A percentile compares a stretch with the other conserved stretches of the same genome.
phyloP scores from a whole-genome alignment of 2,888 invertebrate species.

The Chromoteleia sp. region DNA sequence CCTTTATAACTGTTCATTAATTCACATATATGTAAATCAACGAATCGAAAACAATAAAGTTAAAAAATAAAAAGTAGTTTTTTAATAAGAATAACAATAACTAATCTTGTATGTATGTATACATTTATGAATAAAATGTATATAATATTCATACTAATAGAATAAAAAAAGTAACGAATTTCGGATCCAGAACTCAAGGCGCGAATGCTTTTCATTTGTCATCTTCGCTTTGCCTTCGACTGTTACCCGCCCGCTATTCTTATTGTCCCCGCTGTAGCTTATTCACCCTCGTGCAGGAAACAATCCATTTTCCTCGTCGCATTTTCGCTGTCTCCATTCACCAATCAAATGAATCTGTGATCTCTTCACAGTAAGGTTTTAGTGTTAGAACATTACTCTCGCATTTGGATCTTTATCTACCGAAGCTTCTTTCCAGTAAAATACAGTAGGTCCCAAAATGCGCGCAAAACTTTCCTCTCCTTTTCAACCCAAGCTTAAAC shows the following conservation, averaged over 20 bases:
- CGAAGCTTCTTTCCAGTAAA: constrained; percentile 18
- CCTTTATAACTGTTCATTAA: too few relatives aligned
- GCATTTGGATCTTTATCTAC: constrained; percentile 50
- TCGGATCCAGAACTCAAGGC: constrained; percentile 41
- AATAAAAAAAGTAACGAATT: constrained; percentile 9
- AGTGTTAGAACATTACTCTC: constrained; percentile 46
- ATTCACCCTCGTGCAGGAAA: constrained; percentile 67
- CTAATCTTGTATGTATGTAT: neutral
- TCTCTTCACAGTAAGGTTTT: constrained; percentile 50
- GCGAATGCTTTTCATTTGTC: constrained; percentile 76
- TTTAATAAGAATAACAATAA: neutral
- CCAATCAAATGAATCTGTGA: constrained; percentile 66
- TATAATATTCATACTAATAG: too few relatives aligned
- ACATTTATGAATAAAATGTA: too few relatives aligned
- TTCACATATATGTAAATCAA: too few relatives aligned
- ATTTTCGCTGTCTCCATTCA: constrained; percentile 65
- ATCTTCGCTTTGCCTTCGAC: constrained; percentile 76
- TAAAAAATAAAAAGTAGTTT: too few relatives aligned
- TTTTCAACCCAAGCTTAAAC: neutral
- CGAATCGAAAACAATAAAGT: too few relatives aligned
- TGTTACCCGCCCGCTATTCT: constrained; percentile 70
- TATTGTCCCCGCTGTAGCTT: constrained; percentile 71
- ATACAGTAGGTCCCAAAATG: constrained; percentile 38
- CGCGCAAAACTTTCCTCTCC: constrained; percentile 41
- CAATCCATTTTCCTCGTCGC: constrained; percentile 68